phyloP scores from a whole-genome alignment of 2,113 vertebrate species.

The Mastomys coucha region DNA sequence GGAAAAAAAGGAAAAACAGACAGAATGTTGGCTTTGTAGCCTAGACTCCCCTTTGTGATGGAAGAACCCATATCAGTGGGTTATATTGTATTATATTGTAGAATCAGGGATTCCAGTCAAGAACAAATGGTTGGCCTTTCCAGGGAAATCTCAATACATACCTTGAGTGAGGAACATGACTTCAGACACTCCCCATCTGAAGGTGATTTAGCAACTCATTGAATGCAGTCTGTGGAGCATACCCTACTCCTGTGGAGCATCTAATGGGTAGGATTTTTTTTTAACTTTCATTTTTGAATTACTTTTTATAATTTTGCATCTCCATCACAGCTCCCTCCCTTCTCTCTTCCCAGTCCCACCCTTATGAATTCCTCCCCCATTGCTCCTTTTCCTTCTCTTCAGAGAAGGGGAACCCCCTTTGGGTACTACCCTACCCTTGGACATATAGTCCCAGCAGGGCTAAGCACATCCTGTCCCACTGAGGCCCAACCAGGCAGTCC shows the following conservation, averaged over 20 bases:
- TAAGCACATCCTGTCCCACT: too few relatives aligned
- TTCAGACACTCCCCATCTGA: background rate
- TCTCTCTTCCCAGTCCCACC: too few relatives aligned
- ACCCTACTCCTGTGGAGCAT: background rate
- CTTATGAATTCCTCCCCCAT: too few relatives aligned
- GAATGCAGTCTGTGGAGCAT: background rate
- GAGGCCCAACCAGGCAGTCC: too few relatives aligned
- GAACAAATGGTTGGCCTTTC: background rate
- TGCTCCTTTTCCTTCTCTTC: too few relatives aligned
- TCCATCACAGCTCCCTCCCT: too few relatives aligned
- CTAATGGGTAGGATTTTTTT: background rate
- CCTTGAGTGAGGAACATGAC: background rate
- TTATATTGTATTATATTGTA: background rate
- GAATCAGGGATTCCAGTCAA: background rate
- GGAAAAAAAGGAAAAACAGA: fast-evolving
- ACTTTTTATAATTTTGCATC: too few relatives aligned
- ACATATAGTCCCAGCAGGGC: too few relatives aligned
- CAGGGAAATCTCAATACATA: background rate
- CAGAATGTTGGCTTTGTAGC: background rate
- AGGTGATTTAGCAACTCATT: background rate
- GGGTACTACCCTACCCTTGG: too few relatives aligned
- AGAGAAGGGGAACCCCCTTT: too few relatives aligned
- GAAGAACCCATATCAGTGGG: background rate
- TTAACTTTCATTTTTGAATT: too few relatives aligned
- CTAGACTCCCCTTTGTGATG: background rate